Evolutionary conservation across 2,797 vertebrate genomes (phyloP), one percentile per base, ranked within the genome.

Genomic region (Nothura maculosa): DNA sequence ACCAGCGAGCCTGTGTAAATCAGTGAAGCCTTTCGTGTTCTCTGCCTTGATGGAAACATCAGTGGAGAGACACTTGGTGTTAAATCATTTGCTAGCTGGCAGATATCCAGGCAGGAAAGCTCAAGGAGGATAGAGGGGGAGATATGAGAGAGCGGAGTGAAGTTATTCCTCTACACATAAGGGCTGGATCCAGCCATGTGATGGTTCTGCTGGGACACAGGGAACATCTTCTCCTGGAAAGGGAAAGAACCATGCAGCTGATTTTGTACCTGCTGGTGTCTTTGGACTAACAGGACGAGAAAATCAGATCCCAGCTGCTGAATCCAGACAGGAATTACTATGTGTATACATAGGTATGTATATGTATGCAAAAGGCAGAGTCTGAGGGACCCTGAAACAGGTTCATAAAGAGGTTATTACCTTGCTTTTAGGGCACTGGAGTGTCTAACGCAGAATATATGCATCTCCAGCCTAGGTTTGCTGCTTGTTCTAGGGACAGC

Each of bases 41-140:
- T 68, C 47, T 3, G 1, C 70, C 89, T 70, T 72, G 78, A 92
- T 92, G 78, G 86, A 83, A 86, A 83, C 68, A 86, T 83, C 89
- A 86, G 81, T 4, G 40, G 58, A 52, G 58, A 88, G 67, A 69
- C 76, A 79, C 52, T 73, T 45, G 67, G 62, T 74, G 45, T 52
- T 91, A 50, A 85, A 78, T 57, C 34, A 58, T n/a, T 85, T 82
- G 85, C 81, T 89, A 3, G 0, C 43, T 89, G 81, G 92, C 89
- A 75, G 78, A 19, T 28, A 61, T 66, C 63, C 81, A 86, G 68
- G 12, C 52, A 64, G 27, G 45, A 70, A 47, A 50, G 22, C 42
- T 57, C 55, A 15, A 27, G 0, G 4, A 55, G 16, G 52, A 42
- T 18, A 74, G 47, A 50, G 30, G 25, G 32, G 54, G 55, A 70